Percentiles rank a stretch among this genome's conserved stretches.
These are phyloP conservation scores for Donacobius atricapilla DNA, from an alignment of 2,113 vertebrate genomes.

Conservation along the genomic window DNA sequence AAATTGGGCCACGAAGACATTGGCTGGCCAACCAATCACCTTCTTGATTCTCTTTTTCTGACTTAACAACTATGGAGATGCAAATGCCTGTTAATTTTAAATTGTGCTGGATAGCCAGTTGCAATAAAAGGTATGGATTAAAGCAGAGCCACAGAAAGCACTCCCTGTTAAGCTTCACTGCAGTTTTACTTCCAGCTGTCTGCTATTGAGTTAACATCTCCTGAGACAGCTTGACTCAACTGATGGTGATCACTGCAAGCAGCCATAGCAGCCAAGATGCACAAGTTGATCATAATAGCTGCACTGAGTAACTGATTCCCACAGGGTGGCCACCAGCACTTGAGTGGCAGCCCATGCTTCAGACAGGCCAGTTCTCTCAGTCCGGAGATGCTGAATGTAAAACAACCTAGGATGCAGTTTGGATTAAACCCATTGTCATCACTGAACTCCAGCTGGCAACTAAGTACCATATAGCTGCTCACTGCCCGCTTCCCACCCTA, in stretches of 20 bases:
- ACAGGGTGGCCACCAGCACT: neutral
- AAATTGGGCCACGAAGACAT: fast-evolving
- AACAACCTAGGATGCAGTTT: neutral
- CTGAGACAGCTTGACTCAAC: neutral
- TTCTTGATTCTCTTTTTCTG: neutral
- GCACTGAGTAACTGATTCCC: neutral
- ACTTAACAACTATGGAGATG: neutral
- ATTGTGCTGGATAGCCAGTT: neutral
- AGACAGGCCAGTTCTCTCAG: neutral
- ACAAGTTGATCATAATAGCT: neutral
- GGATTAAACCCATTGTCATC: neutral
- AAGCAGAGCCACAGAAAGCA: neutral
- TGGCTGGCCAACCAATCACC: neutral
- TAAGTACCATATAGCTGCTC: neutral
- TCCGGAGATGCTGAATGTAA: neutral
- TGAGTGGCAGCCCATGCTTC: neutral
- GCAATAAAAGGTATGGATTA: neutral
- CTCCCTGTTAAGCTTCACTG: neutral
- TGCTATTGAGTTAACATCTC: neutral
- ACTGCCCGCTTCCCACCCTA: neutral
- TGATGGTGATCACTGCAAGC: neutral
- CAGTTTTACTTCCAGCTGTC: neutral
- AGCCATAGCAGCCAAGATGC: neutral
- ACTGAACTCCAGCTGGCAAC: neutral
- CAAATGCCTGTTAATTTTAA: neutral